These are phyloP conservation scores for Hypolimnas misippus DNA, from an alignment of 2,888 invertebrate genomes.

Conservation along the genomic window DNA sequence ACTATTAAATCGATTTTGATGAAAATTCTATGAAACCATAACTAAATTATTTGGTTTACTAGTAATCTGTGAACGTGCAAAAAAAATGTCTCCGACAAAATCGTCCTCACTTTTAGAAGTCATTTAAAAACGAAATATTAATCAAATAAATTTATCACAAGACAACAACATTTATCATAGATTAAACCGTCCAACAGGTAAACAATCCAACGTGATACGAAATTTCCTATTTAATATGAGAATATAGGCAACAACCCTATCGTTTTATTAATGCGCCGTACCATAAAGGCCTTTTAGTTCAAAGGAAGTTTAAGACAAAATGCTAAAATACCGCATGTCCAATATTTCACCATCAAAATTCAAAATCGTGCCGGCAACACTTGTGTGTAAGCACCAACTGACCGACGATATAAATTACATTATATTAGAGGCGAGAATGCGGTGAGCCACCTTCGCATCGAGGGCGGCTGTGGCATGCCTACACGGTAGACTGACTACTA, in stretches of 20 bases:
- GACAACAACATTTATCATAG: not conserved
- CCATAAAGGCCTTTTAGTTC: slow-evolving; percentile 4
- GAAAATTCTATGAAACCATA: too few species aligned
- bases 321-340: slow-evolving; percentile 3
- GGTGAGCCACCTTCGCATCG: slow-evolving; percentile 28
- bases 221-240: too few species aligned
- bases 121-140: not conserved
- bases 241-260: not conserved
- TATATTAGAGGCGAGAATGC: slow-evolving; percentile 34
- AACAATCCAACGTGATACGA: not conserved
- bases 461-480: slow-evolving; percentile 16
- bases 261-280: not conserved
- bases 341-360: slow-evolving; percentile 28
- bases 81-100: too few species aligned
- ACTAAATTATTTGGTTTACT: too few species aligned
- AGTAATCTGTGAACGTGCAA: too few species aligned
- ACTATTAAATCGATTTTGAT: too few species aligned
- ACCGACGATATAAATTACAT: slow-evolving; percentile 37
- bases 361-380: slow-evolving; percentile 30
- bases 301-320: slow-evolving; percentile 14
- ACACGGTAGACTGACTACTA: slow-evolving; percentile 19
- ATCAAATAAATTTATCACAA: not conserved
- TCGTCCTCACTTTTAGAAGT: too few species aligned
- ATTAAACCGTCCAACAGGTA: not conserved
- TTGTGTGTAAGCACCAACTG: slow-evolving; percentile 34